Evolutionary conservation across 1,140 invertebrate species (phyloP).

Genomic region (Mizuhopecten yessoensis): DNA sequence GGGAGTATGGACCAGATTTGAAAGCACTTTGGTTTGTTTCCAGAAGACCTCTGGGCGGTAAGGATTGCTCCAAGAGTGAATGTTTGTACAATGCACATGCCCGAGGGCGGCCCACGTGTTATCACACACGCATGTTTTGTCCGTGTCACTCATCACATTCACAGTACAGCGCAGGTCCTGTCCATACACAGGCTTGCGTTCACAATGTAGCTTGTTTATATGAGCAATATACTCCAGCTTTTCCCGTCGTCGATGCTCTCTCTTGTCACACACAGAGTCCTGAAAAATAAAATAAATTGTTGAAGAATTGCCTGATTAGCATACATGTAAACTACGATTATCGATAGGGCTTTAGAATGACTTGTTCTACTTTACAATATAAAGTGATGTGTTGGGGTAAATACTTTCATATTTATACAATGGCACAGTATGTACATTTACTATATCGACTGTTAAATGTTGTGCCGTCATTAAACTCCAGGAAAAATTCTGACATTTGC

Average conservation of each 20-base stretch:
- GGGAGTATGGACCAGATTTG: conserved; percentile 87
- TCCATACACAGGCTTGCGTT: conserved; percentile 93
- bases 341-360: too few relatives aligned
- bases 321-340: too few relatives aligned
- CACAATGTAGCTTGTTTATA: conserved; percentile 90
- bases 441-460: too few relatives aligned
- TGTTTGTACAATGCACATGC: conserved; percentile 85
- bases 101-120: conserved; percentile 83
- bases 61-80: conserved; percentile 68
- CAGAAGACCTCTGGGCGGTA: conserved; percentile 80
- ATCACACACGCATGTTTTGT: conserved; percentile 57
- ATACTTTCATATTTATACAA: too few relatives aligned
- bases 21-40: conserved; percentile 85
- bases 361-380: too few relatives aligned
- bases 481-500: too few relatives aligned
- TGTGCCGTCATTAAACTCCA: too few relatives aligned
- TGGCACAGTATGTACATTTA: too few relatives aligned
- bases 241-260: conserved; percentile 85
- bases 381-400: too few relatives aligned
- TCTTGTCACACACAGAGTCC: conserved; percentile 86
- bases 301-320: too few relatives aligned
- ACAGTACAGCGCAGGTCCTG: conserved; percentile 89
- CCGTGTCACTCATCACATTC: conserved; percentile 81
- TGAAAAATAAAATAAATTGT: too few relatives aligned
- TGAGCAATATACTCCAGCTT: conserved; percentile 86